Conservation (phyloP, 2,797 vertebrate species). For the Sebastes miniatus region DNA sequence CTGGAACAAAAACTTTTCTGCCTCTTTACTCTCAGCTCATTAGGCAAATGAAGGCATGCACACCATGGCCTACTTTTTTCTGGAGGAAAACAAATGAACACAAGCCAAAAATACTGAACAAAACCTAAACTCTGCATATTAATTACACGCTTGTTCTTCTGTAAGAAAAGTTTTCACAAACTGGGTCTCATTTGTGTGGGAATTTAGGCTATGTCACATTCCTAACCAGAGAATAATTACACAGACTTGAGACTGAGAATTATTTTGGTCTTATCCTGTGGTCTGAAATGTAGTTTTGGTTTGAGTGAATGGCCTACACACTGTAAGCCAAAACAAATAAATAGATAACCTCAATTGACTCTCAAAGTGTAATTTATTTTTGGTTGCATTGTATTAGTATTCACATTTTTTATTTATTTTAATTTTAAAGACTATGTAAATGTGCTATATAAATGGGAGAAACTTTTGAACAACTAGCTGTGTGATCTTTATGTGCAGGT, state of each 20-base stretch:
- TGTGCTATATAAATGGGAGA: neutral
- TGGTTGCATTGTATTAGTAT: neutral
- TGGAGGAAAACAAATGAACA: neutral
- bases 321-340: neutral
- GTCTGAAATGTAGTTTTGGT: neutral
- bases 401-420: too few relatives aligned
- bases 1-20: neutral
- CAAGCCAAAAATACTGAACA: neutral
- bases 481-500: neutral
- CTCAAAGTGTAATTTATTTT: neutral
- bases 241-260: neutral
- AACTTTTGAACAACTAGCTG: neutral
- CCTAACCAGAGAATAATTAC: neutral
- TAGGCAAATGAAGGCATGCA: neutral
- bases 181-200: neutral
- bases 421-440: neutral
- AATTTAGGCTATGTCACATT: neutral
- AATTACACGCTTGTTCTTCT: neutral
- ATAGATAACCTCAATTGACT: neutral
- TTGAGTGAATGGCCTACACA: neutral
- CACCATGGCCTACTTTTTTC: constrained; percentile 4
- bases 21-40: neutral
- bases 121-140: neutral
- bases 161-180: neutral
- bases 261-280: neutral